These are phyloP conservation scores for Emydocephalus ijimae DNA, from an alignment of 2,113 vertebrate species.

Conservation along the genomic window DNA sequence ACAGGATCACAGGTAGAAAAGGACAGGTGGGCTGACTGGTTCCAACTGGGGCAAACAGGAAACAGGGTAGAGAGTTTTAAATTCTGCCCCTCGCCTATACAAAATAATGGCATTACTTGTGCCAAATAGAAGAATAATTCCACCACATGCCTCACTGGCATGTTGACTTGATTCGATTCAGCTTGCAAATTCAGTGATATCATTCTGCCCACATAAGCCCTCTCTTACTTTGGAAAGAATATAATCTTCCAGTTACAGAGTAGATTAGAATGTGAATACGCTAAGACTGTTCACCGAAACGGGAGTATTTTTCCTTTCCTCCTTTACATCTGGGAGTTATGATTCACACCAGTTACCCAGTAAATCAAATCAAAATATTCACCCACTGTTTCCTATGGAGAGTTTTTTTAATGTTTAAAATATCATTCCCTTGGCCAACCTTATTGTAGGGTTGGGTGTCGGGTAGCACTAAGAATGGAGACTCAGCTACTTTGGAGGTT, in stretches of 20 bases:
- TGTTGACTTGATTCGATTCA: not conserved
- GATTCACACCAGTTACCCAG: not conserved
- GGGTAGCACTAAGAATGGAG: not conserved
- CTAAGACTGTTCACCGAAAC: not conserved
- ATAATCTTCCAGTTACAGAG: not conserved
- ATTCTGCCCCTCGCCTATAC: not conserved
- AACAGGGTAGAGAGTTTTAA: not conserved
- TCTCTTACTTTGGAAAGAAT: not conserved
- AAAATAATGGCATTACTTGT: not conserved
- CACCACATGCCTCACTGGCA: not conserved
- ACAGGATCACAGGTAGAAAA: not conserved
- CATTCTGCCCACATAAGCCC: not conserved
- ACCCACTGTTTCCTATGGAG: not conserved
- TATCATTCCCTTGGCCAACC: not conserved
- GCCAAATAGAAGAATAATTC: not conserved
- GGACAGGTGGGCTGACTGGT: not conserved
- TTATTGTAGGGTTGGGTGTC: not conserved
- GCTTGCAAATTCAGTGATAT: not conserved
- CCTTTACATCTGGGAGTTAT: not conserved
- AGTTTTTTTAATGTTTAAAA: not conserved
- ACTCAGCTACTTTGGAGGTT: not conserved
- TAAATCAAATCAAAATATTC: not conserved
- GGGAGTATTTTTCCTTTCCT: not conserved
- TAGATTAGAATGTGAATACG: not conserved
- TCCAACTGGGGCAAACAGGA: not conserved